Evolutionary conservation across 2,888 invertebrate genomes (phyloP), one percentile per base, ranked within the genome.

Genomic region (Hedychridium roseum): DNA sequence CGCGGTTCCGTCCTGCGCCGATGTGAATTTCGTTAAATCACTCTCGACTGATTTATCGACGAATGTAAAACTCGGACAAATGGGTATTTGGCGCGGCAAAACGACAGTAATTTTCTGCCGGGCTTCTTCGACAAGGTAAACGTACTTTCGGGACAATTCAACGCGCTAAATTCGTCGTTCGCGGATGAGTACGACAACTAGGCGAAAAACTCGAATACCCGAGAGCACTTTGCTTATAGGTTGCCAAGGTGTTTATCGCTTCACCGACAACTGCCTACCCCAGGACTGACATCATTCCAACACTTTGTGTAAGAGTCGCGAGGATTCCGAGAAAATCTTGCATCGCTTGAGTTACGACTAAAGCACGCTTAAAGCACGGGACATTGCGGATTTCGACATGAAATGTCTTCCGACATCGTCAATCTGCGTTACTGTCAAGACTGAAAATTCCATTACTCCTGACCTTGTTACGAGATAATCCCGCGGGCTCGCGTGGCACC

Each of bases 231-330:
- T 16, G 32, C 32, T 17, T 11, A 30, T 14, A 31, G 32, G 45
- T 38, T 63, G 64, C 56, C 63, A 63, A 63, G 46, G n/a, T 34
- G 32, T 64, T 64, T 64, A 57, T 38, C 32, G 30, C 49, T 48
- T 32, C 41, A 39, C 36, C 45, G 14, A 49, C 51, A 42, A 36
- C 41, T 48, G 47, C 40, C 50, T 42, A 50, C 20, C 7, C 32
- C 16, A 27, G 17, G 5, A 3, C 31, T 20, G 38, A 32, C 42
- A 60, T 54, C 48, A 60, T 57, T 62, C 45, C 37, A 50, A 51
- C 50, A 57, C 50, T 57, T 50, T 48, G 49, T 54, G 31, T 16
- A 27, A 32, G 28, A 11, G 11, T 23, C 11, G 23, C n/a, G 23
- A 9, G 17, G 18, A 17, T 31, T 3, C 18, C 16, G 31, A 34